phyloP scores from a whole-genome alignment of 2,888 invertebrate species.

The Camponotus fellah region DNA sequence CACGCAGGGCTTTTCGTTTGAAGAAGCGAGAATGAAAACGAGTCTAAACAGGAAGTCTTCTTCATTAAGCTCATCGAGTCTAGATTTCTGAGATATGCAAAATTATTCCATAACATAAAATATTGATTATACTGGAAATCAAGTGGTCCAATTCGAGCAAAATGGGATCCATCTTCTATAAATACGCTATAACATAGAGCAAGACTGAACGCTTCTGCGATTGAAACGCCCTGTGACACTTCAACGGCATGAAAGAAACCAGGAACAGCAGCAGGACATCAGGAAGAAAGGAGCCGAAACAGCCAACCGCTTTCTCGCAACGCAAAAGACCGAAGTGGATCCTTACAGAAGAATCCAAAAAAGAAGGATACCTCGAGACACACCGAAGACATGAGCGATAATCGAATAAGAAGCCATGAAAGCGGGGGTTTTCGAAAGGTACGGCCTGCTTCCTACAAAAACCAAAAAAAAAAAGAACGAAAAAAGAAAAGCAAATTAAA shows the following conservation, averaged over 20 bases:
- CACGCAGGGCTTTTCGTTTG: constrained; percentile 39
- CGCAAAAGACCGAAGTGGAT: constrained; percentile 21
- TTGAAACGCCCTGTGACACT: constrained; percentile 29
- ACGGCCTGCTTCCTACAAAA: constrained; percentile 54
- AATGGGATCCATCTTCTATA: not conserved
- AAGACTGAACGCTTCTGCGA: constrained; percentile 12
- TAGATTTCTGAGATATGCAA: not conserved
- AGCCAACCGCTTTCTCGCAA: not conserved
- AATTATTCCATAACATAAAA: constrained; percentile 1
- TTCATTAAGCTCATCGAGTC: not conserved
- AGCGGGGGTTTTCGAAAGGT: constrained; percentile 52
- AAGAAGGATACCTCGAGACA: constrained; percentile 40
- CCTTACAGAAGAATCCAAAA: constrained; percentile 20
- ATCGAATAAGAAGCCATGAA: constrained; percentile 32
- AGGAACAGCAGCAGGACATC: constrained; percentile 20
- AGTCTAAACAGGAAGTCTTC: not conserved
- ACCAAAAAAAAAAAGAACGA: constrained; percentile 10
- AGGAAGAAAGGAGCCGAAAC: constrained; percentile 18
- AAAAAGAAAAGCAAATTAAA: constrained; percentile 15
- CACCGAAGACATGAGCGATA: constrained; percentile 29
- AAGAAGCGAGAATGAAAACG: constrained; percentile 10
- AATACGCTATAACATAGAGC: not conserved
- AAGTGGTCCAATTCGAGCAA: not conserved
- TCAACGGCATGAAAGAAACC: not conserved
- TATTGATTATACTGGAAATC: not conserved